A percentile compares a stretch with the other conserved stretches of the same genome.
These are phyloP conservation scores for Sinocyclocheilus anshuiensis DNA, from an alignment of 2,113 vertebrate species.

Conservation along the genomic window DNA sequence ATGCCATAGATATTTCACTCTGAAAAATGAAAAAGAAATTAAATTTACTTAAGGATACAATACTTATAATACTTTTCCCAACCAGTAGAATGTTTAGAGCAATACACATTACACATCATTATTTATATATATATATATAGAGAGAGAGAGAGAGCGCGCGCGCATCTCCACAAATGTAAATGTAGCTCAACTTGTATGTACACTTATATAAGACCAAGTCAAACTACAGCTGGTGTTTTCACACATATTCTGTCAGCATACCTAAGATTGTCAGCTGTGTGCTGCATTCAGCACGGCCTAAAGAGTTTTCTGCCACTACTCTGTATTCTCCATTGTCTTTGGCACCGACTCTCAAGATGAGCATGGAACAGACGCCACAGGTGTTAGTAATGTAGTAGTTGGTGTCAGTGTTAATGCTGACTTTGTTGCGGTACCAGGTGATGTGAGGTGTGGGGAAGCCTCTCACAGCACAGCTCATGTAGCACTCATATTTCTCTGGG, in stretches of 20 bases:
- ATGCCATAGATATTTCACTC: slow-evolving; percentile 53
- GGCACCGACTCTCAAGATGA: slow-evolving; percentile 75
- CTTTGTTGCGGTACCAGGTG: slow-evolving; percentile 83
- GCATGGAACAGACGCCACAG: slow-evolving; percentile 85
- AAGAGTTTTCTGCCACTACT: slow-evolving; percentile 76
- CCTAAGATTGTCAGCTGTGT: slow-evolving; percentile 80
- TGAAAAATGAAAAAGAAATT: slow-evolving; percentile 43
- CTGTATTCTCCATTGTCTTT: slow-evolving; percentile 81
- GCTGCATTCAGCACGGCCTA: slow-evolving; percentile 75
- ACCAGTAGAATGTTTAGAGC: no score
- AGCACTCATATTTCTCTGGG: slow-evolving; percentile 79
- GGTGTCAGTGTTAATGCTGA: slow-evolving; percentile 69
- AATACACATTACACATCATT: no score
- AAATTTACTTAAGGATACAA: background rate
- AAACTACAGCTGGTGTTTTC: background rate
- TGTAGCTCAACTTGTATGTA: background rate
- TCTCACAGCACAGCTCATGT: slow-evolving; percentile 85
- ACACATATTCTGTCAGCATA: slow-evolving; percentile 49
- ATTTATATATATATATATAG: no score
- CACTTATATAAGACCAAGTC: background rate
- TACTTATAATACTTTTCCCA: background rate
- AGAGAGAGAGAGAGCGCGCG: no score
- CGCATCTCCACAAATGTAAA: no score
- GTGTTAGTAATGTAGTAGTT: slow-evolving; percentile 76
- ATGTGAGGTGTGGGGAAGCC: slow-evolving; percentile 79